phyloP scores from a whole-genome alignment of 2,888 invertebrate species.

The Melanargia galathea region DNA sequence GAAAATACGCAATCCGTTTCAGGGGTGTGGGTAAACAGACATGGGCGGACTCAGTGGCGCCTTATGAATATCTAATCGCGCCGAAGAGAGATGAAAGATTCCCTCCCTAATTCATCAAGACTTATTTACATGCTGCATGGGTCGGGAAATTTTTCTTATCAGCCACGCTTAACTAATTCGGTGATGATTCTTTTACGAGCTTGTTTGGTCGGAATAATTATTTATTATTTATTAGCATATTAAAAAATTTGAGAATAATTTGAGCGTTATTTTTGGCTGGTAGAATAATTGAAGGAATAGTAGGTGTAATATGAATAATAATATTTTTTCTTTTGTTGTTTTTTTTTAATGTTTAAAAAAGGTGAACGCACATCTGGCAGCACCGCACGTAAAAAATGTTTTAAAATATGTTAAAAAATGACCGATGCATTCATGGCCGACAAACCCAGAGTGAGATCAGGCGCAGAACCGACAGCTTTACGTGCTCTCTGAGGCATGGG shows the following conservation, averaged over 20 bases:
- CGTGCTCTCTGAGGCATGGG: too few species aligned
- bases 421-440: too few species aligned
- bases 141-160: slow-evolving; percentile 41
- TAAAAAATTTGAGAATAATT: not conserved
- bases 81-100: slow-evolving; percentile 70
- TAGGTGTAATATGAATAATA: too few species aligned
- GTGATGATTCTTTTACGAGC: not conserved
- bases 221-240: not conserved
- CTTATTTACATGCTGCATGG: slow-evolving; percentile 64
- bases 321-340: too few species aligned
- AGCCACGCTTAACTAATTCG: slow-evolving; percentile 21
- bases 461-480: too few species aligned
- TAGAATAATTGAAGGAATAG: too few species aligned
- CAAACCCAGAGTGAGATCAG: too few species aligned
- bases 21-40: slow-evolving; percentile 42
- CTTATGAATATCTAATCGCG: slow-evolving; percentile 75
- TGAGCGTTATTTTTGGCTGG: not conserved
- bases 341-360: too few species aligned
- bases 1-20: slow-evolving; percentile 57
- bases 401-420: too few species aligned
- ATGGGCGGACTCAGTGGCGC: slow-evolving; percentile 52
- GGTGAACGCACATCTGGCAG: too few species aligned
- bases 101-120: slow-evolving; percentile 65
- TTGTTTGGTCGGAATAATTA: not conserved
- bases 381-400: too few species aligned